Evolutionary conservation across 2,113 vertebrate species (phyloP), one percentile per base, ranked within the genome.

Genomic region (Potamarius usumacintae): DNA sequence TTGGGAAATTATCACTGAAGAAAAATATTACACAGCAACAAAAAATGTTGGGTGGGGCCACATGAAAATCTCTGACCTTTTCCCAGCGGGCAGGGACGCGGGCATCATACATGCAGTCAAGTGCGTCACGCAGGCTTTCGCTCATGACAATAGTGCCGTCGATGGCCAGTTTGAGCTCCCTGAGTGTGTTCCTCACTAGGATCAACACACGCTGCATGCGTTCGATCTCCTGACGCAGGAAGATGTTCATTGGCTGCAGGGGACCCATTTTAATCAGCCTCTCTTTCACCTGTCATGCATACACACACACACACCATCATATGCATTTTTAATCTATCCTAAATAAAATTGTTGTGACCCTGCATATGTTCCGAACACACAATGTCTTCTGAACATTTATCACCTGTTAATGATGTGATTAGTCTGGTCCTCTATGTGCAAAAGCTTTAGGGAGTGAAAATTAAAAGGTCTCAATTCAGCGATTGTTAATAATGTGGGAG

Each of bases 91-190:
- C 92, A 22, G 98, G 98, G 90, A 98, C 96, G 65, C 96, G 96
- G 27, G 97, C 97, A 79, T 98, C 96, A 55, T 98, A 97, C 97
- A 99, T 98, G 93, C 97, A 97, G 87, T 99, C 97, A 88, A 99
- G 91, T 0, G 97, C 97, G 6, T 99, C 97, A 7, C 96, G 94
- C n/a, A 99, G 96, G 82, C 94, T 97, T 93, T 99, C 97, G 1
- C 96, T 99, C 98, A 99, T 99, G 92, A 99, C 94, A 89, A 97
- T 96, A 69, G 98, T 97, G 14, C 98, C 98, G 12, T 99, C 97
- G 9, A 99, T 96, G 2, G 98, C 98, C 83, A 99, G 92, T 90
- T 97, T 97, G 34, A 99, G 94, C 90, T 99, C 97, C 0, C 94
- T 97, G 87, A 99, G 93, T 5, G 97, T 97, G 93, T 90, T 96